These are phyloP conservation scores for Armadillidium nasatum DNA, from an alignment of 1,140 invertebrate species.

Conservation along the genomic window DNA sequence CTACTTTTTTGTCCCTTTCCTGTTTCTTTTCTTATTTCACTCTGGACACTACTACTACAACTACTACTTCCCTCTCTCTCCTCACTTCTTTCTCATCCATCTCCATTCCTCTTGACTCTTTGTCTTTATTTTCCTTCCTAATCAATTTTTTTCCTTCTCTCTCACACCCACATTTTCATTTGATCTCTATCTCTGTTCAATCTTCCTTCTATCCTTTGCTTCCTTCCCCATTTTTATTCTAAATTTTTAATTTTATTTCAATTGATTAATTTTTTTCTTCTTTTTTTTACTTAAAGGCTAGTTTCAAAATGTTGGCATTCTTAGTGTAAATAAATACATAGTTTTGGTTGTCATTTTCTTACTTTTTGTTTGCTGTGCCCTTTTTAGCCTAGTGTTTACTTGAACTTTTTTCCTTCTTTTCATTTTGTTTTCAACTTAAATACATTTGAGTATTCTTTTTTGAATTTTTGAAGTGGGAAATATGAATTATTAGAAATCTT, in stretches of 20 bases:
- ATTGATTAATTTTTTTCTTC: no score
- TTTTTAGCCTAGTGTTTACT: neutral
- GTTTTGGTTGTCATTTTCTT: no score
- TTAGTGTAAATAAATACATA: no score
- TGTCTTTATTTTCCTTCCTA: neutral
- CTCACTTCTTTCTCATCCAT: neutral
- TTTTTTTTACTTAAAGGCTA: no score
- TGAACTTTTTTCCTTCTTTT: neutral
- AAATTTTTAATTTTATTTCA: no score
- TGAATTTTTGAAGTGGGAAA: neutral
- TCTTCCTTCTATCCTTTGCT: no score
- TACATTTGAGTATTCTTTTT: neutral
- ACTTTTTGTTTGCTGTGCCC: neutral
- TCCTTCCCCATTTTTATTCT: no score
- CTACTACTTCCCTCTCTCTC: neutral
- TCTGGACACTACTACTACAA: neutral
- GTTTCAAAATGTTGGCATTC: no score
- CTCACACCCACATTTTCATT: no score
- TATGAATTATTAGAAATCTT: neutral
- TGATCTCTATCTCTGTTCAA: neutral
- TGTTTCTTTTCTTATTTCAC: neutral
- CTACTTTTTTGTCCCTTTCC: neutral
- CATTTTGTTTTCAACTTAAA: neutral
- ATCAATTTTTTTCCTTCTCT: neutral
- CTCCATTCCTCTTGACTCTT: neutral